These are phyloP conservation scores for Carettochelys insculpta DNA, from an alignment of 2,113 vertebrate species.

Conservation along the genomic window DNA sequence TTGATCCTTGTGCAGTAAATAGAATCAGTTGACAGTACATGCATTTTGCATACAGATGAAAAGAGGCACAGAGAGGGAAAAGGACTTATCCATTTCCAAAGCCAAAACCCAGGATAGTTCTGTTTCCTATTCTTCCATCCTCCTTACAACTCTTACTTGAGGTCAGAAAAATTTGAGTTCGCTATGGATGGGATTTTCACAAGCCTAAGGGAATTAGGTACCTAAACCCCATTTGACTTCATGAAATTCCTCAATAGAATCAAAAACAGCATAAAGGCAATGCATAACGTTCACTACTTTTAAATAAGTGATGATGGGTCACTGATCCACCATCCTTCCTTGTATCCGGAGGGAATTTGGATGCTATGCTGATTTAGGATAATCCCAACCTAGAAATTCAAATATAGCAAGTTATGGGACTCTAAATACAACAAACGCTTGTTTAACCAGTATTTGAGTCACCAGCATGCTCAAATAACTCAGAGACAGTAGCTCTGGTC, in stretches of 20 bases:
- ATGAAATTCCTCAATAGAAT: background rate
- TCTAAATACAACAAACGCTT: too few species aligned
- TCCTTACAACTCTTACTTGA: background rate
- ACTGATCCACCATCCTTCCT: background rate
- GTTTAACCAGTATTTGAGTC: too few species aligned
- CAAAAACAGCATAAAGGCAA: background rate
- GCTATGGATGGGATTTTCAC: background rate
- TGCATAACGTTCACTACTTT: accelerated
- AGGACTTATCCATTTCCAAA: background rate
- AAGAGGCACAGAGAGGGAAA: background rate
- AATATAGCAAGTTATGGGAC: background rate
- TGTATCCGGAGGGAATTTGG: background rate
- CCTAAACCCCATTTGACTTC: background rate
- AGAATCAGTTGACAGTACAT: background rate
- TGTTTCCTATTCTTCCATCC: background rate
- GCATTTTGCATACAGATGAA: background rate
- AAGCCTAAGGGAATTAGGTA: background rate
- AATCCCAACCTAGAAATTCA: background rate
- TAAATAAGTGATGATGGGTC: background rate
- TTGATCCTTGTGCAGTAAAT: background rate
- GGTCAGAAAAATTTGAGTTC: background rate
- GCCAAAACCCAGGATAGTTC: background rate
- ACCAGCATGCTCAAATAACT: too few species aligned
- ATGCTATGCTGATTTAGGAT: background rate
- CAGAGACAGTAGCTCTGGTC: too few species aligned